Percentiles rank a stretch among this genome's conserved stretches.
These are phyloP conservation scores for Enoplosus armatus DNA, from an alignment of 2,797 vertebrate genomes.

Conservation along the genomic window DNA sequence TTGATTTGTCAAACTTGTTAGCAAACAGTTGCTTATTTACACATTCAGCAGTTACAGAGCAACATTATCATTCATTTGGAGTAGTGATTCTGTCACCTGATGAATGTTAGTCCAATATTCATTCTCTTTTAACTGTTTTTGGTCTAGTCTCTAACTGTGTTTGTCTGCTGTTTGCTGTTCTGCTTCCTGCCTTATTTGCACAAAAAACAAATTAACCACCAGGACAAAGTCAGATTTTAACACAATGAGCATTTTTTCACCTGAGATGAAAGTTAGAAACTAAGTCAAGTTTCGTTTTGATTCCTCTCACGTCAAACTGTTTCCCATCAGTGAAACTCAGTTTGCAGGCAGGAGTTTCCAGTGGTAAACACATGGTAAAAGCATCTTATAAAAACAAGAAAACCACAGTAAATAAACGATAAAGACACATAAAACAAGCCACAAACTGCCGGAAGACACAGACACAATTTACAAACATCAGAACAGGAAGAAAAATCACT, in stretches of 20 bases:
- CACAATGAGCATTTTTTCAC: slow-evolving; percentile 1
- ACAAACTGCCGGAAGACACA: slow-evolving; percentile 17
- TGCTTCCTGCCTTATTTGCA: background rate
- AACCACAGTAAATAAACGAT: slow-evolving; percentile 36
- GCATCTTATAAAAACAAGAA: slow-evolving; percentile 40
- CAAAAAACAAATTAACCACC: background rate
- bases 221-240: background rate
- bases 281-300: background rate
- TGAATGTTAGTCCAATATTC: too few relatives aligned
- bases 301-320: background rate
- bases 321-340: slow-evolving; percentile 14
- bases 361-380: slow-evolving; percentile 32
- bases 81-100: too few relatives aligned
- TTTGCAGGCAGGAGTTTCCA: slow-evolving; percentile 31
- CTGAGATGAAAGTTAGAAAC: background rate
- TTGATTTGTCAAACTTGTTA: too few relatives aligned
- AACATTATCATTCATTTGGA: too few relatives aligned
- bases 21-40: too few relatives aligned
- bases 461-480: background rate
- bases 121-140: too few relatives aligned
- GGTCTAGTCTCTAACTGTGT: too few relatives aligned
- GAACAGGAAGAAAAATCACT: too few relatives aligned
- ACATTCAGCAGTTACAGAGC: too few relatives aligned
- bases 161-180: background rate
- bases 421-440: slow-evolving; percentile 34